Evolutionary conservation across 1,140 invertebrate species (phyloP).

Genomic region (Lineus longissimus): DNA sequence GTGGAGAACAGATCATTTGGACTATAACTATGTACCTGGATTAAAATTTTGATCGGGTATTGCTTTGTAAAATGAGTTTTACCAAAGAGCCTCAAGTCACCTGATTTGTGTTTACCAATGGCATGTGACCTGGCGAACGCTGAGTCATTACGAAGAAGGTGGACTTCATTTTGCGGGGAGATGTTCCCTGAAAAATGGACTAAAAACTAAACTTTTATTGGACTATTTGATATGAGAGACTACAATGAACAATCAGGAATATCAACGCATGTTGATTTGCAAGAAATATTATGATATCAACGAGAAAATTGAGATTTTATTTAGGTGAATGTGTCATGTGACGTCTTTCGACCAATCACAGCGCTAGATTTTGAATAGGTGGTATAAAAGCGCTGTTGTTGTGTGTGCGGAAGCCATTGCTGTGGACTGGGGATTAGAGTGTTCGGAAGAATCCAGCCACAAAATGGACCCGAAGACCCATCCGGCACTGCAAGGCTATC

Average conservation of each 20-base stretch:
- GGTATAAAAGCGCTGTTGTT: constrained; percentile 29
- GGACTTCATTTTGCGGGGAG: no score
- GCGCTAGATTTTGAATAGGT: constrained; percentile 36
- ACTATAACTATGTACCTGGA: no score
- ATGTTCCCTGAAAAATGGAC: no score
- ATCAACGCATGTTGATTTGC: no score
- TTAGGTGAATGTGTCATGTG: constrained; percentile 31
- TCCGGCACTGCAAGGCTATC: constrained; percentile 52
- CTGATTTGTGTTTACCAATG: neutral
- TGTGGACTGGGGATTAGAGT: constrained; percentile 35
- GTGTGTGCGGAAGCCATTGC: constrained; percentile 28
- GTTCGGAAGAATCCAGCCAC: constrained; percentile 42
- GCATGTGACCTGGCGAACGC: neutral
- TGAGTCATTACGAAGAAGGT: neutral
- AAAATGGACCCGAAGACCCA: constrained; percentile 53
- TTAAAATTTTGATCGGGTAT: no score
- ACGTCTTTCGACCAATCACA: constrained; percentile 47
- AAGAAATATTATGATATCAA: no score
- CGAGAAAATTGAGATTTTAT: no score
- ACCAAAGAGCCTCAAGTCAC: neutral
- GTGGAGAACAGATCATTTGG: no score
- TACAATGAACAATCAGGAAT: no score
- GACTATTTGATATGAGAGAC: no score
- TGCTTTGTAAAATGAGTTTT: no score
- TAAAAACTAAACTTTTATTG: no score